phyloP scores from a whole-genome alignment of 2,113 vertebrate species.

The Suncus etruscus region DNA sequence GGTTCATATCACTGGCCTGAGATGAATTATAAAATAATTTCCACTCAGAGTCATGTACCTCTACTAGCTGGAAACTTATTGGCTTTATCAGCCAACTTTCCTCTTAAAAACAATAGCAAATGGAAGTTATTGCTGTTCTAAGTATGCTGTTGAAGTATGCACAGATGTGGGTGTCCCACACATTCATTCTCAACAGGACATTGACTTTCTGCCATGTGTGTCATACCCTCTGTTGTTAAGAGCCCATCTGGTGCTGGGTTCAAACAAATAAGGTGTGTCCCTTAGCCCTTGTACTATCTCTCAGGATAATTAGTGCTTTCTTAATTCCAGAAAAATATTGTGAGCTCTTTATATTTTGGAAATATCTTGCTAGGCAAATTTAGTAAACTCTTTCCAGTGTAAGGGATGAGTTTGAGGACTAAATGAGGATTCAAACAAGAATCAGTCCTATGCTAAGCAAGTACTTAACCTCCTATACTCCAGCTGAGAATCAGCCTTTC shows the following conservation, averaged over 20 bases:
- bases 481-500: not conserved
- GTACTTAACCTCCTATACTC: too few species aligned
- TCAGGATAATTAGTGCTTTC: not conserved
- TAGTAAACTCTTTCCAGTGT: not conserved
- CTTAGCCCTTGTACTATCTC: not conserved
- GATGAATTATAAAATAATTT: not conserved
- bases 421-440: too few species aligned
- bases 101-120: too few species aligned
- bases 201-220: not conserved
- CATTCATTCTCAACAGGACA: not conserved
- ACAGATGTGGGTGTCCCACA: too few species aligned
- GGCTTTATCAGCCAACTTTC: too few species aligned
- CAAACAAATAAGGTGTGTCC: not conserved
- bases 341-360: not conserved
- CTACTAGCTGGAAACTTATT: not conserved
- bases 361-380: not conserved
- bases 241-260: too few species aligned
- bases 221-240: too few species aligned
- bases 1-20: not conserved
- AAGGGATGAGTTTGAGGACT: too few species aligned
- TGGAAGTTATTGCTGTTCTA: not conserved
- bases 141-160: not conserved
- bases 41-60: not conserved
- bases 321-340: not conserved
- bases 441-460: too few species aligned